These are phyloP conservation scores for Drosophila burlai DNA, from an alignment of 1,140 invertebrate species.

Conservation along the genomic window DNA sequence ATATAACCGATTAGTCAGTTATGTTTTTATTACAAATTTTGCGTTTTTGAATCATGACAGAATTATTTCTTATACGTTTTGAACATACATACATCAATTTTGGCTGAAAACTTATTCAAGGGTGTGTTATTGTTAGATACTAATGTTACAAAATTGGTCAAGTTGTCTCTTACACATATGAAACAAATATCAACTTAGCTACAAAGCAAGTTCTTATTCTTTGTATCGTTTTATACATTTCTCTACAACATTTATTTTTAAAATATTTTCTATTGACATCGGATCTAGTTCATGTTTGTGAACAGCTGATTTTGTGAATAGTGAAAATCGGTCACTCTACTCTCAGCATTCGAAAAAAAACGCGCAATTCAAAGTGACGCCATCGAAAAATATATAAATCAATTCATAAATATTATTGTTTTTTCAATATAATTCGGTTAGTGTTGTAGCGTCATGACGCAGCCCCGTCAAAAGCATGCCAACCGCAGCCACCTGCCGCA, in stretches of 20 bases:
- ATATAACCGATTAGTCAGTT: neutral
- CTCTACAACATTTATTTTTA: neutral
- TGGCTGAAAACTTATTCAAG: too few relatives aligned
- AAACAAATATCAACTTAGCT: too few relatives aligned
- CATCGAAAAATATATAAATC: neutral
- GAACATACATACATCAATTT: too few relatives aligned
- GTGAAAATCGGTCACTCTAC: slow-evolving; percentile 10
- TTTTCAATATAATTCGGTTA: neutral
- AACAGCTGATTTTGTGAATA: slow-evolving; percentile 11
- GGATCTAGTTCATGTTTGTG: neutral
- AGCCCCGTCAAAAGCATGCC: slow-evolving; percentile 63
- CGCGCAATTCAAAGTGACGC: slow-evolving; percentile 59
- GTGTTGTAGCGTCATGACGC: slow-evolving; percentile 42
- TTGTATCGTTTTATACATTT: neutral
- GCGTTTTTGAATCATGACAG: too few relatives aligned
- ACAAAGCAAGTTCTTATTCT: too few relatives aligned
- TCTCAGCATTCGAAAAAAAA: slow-evolving; percentile 64
- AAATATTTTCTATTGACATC: neutral
- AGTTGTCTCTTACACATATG: too few relatives aligned
- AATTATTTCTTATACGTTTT: too few relatives aligned
- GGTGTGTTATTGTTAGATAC: too few relatives aligned
- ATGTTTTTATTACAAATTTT: neutral
- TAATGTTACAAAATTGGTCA: too few relatives aligned
- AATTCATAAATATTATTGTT: neutral
- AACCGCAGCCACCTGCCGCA: slow-evolving; percentile 66